phyloP scores from a whole-genome alignment of 2,888 invertebrate species.

The Abscondita cerata region DNA sequence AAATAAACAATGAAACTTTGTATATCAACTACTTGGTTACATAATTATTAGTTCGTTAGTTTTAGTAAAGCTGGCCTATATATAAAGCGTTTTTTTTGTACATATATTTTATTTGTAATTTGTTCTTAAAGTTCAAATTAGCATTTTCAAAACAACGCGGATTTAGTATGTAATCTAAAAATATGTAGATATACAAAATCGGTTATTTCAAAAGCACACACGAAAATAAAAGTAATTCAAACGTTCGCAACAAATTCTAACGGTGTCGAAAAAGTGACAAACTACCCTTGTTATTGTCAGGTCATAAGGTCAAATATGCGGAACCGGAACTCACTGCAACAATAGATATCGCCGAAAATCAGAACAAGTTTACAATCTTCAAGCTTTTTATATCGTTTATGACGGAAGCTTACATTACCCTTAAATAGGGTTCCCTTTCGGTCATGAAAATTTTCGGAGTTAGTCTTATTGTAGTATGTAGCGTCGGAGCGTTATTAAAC shows the following conservation, averaged over 20 bases:
- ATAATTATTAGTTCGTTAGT: too few species aligned
- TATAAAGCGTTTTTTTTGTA: too few species aligned
- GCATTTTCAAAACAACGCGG: too few species aligned
- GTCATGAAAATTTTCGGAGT: slow-evolving; percentile 29
- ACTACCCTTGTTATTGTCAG: slow-evolving; percentile 37
- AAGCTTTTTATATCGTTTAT: slow-evolving; percentile 34
- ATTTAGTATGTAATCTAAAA: too few species aligned
- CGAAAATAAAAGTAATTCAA: too few species aligned
- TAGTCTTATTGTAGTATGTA: slow-evolving; percentile 31
- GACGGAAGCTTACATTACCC: slow-evolving; percentile 27
- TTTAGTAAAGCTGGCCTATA: too few species aligned
- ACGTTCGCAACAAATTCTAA: slow-evolving; percentile 13
- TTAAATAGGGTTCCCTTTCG: slow-evolving; percentile 27
- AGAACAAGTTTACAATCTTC: slow-evolving; percentile 55
- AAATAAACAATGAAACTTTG: too few species aligned
- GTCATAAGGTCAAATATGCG: slow-evolving; percentile 52
- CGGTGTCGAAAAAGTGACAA: slow-evolving; percentile 36
- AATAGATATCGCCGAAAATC: slow-evolving; percentile 54
- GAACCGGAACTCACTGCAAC: slow-evolving; percentile 55
- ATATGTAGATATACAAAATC: too few species aligned
- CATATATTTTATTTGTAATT: too few species aligned
- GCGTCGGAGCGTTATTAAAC: slow-evolving; percentile 51
- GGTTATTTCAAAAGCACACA: too few species aligned
- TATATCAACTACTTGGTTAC: too few species aligned
- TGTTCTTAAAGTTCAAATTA: too few species aligned